A percentile compares a stretch with the other conserved stretches of the same genome.
Evolutionary conservation across 2,113 vertebrate species (phyloP).

Genomic region (Pseudopodoces humilis): DNA sequence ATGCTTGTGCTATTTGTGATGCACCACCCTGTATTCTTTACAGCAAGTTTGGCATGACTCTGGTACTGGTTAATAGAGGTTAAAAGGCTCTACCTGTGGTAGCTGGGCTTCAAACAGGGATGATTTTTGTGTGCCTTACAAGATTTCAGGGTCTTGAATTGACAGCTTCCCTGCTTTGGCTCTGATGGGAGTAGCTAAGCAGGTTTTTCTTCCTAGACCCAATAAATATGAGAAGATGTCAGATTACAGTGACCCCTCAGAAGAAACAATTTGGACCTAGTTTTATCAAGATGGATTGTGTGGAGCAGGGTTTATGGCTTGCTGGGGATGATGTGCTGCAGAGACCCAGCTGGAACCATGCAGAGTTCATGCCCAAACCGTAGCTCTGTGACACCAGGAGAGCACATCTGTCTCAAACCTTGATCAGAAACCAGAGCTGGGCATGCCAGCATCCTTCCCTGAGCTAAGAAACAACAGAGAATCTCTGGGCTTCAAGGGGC

Average conservation of each 20-base stretch:
- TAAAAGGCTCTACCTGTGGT: background rate
- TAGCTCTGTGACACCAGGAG: background rate
- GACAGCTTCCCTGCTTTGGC: background rate
- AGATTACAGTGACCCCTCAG: slow-evolving; percentile 5
- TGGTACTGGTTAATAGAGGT: background rate
- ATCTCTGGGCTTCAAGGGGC: background rate
- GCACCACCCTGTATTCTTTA: background rate
- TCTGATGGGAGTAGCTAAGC: background rate
- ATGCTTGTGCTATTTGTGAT: background rate
- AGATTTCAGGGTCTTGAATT: background rate
- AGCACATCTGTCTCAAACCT: background rate
- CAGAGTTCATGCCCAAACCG: fast-evolving
- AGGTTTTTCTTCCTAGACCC: background rate
- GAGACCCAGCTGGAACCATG: background rate
- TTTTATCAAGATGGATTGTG: slow-evolving; percentile 22
- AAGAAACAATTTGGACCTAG: background rate
- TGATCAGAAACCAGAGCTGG: background rate
- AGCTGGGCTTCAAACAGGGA: background rate
- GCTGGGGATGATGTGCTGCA: background rate
- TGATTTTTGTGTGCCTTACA: background rate
- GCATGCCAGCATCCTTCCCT: background rate
- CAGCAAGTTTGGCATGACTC: background rate
- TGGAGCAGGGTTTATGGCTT: background rate
- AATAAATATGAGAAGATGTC: background rate
- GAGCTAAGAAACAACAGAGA: background rate